Conservation (phyloP, 2,888 invertebrate genomes). For the Flabesymbios commensalis region DNA sequence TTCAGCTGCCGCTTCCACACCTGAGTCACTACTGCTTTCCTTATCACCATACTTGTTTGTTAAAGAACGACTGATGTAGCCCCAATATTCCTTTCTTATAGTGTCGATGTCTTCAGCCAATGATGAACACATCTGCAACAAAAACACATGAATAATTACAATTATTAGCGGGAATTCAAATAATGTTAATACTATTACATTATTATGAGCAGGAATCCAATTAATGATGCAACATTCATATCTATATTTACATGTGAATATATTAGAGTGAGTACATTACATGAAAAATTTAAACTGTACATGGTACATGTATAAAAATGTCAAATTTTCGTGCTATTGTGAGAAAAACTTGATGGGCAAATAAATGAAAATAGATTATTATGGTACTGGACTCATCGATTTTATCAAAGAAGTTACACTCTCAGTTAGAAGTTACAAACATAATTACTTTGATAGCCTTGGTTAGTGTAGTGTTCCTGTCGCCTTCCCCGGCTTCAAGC, state of each 20-base stretch:
- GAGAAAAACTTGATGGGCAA: not conserved
- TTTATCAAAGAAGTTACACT: not conserved
- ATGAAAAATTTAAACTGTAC: too few relatives aligned
- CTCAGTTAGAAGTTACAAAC: not conserved
- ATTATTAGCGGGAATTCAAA: too few relatives aligned
- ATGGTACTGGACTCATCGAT: not conserved
- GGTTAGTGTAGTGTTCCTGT: slow-evolving; percentile 66
- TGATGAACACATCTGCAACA: slow-evolving; percentile 71
- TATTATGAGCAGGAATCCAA: too few relatives aligned
- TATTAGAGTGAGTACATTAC: too few relatives aligned
- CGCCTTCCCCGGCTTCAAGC: slow-evolving; percentile 64
- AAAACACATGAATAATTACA: too few relatives aligned
- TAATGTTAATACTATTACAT: too few relatives aligned
- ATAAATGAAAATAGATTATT: not conserved
- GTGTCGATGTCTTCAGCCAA: slow-evolving; percentile 79
- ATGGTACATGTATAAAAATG: too few relatives aligned
- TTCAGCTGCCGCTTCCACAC: too few relatives aligned
- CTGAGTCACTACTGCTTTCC: too few relatives aligned
- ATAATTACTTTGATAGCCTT: slow-evolving; percentile 70
- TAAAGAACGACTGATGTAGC: slow-evolving; percentile 64
- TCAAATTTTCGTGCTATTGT: too few relatives aligned
- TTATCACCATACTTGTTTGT: slow-evolving; percentile 12
- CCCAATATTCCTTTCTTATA: slow-evolving; percentile 87
- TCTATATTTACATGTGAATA: too few relatives aligned
- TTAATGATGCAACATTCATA: too few relatives aligned